Percentiles rank a stretch among this genome's conserved stretches.
These are phyloP conservation scores for Dolichopus griseipennis DNA, from an alignment of 2,888 invertebrate species.

Conservation along the genomic window DNA sequence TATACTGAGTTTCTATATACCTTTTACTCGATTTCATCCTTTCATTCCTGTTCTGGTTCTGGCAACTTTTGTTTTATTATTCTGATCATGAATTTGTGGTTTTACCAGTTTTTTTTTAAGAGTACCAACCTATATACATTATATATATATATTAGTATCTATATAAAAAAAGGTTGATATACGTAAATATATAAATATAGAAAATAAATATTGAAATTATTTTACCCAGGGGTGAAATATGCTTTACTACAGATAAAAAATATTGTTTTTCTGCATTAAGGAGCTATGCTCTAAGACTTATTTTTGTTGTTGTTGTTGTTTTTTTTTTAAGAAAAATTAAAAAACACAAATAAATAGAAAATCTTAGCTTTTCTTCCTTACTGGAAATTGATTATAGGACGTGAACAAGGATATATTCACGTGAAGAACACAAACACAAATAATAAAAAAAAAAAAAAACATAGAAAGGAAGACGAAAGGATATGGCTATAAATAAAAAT, in stretches of 20 bases:
- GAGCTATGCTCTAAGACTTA: background rate
- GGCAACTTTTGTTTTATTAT: background rate
- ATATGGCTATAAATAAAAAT: background rate
- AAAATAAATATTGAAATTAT: conserved; percentile 3
- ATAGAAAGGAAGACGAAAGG: background rate
- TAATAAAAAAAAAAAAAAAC: too few relatives aligned
- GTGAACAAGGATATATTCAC: background rate
- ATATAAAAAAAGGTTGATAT: too few relatives aligned
- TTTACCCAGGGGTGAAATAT: background rate
- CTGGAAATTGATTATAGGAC: background rate
- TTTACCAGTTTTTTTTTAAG: background rate
- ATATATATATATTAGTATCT: background rate
- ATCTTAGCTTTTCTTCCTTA: background rate
- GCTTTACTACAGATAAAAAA: background rate
- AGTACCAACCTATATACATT: background rate
- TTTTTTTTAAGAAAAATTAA: too few relatives aligned
- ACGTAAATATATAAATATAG: too few relatives aligned
- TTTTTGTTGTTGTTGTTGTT: background rate
- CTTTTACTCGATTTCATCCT: too few relatives aligned
- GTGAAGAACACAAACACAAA: background rate
- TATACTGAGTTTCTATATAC: too few relatives aligned
- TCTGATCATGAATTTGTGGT: conserved; percentile 9
- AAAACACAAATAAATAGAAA: too few relatives aligned
- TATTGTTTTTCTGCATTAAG: background rate
- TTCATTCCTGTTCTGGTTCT: too few relatives aligned